These are phyloP conservation scores for Xenus cinereus DNA, from an alignment of 2,113 vertebrate genomes.

Conservation along the genomic window DNA sequence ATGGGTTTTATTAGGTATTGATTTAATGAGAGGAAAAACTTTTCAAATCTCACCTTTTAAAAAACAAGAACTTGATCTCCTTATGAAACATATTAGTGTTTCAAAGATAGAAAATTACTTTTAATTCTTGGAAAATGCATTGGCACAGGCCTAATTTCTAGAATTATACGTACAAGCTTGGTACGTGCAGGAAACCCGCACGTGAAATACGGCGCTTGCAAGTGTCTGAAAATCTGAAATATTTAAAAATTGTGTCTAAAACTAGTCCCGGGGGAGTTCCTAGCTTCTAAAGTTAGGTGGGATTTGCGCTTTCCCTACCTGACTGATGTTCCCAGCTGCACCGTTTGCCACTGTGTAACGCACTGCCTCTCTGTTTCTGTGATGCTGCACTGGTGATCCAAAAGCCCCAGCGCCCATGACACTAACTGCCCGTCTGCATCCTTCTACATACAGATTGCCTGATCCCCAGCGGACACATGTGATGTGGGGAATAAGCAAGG, in stretches of 20 bases:
- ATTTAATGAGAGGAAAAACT: background rate
- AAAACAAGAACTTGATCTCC: background rate
- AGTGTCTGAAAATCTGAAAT: background rate
- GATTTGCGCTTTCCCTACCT: background rate
- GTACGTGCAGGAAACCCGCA: background rate
- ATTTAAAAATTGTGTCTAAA: background rate
- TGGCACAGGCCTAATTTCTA: background rate
- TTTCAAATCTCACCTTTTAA: background rate
- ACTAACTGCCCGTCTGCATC: conserved; percentile 64
- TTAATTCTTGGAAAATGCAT: background rate
- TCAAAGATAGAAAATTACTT: background rate
- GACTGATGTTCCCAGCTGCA: background rate
- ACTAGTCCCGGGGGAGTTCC: background rate
- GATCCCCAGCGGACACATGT: conserved; percentile 95
- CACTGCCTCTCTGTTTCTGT: conserved; percentile 35
- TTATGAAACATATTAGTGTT: background rate
- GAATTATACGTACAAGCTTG: background rate
- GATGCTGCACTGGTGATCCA: conserved; percentile 30
- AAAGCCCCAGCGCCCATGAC: conserved; percentile 41
- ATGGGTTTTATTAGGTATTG: background rate
- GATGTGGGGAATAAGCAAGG: conserved; percentile 94
- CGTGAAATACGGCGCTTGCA: background rate
- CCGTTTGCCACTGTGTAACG: background rate
- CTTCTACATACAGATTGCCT: conserved; percentile 84
- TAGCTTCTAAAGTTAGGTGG: background rate